Conservation (phyloP, 2,113 vertebrate species). For the Cryptoleucopteryx plumbea region DNA sequence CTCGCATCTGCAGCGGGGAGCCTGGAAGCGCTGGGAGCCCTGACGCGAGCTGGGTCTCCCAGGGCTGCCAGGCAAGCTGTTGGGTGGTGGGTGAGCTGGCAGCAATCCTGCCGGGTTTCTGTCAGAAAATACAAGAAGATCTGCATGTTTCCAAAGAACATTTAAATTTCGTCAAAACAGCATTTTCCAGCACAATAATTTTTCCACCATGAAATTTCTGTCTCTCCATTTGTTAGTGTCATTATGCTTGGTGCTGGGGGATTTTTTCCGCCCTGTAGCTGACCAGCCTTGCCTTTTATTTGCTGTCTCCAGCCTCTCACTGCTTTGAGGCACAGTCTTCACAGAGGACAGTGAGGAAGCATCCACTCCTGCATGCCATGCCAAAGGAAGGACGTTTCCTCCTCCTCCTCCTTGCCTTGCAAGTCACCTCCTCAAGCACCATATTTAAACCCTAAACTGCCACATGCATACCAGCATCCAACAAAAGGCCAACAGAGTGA, state of each 20-base stretch:
- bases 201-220: neutral
- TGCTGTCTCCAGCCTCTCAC: neutral
- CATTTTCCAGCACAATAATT: neutral
- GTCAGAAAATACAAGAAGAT: neutral
- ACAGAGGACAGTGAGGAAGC: neutral
- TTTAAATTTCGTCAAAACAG: neutral
- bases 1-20: neutral
- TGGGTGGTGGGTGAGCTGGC: constrained; percentile 1
- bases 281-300: neutral
- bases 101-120: neutral
- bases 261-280: accelerated
- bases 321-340: neutral
- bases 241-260: accelerated
- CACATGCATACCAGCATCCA: neutral
- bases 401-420: neutral
- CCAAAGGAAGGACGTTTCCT: accelerated
- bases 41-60: neutral
- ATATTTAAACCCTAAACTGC: neutral
- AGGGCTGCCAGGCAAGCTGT: constrained; percentile 21
- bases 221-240: neutral
- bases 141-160: neutral
- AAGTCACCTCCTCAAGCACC: neutral
- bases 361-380: accelerated
- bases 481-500: neutral
- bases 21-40: neutral